phyloP scores from a whole-genome alignment of 2,888 invertebrate species.

The Tholera decimalis region DNA sequence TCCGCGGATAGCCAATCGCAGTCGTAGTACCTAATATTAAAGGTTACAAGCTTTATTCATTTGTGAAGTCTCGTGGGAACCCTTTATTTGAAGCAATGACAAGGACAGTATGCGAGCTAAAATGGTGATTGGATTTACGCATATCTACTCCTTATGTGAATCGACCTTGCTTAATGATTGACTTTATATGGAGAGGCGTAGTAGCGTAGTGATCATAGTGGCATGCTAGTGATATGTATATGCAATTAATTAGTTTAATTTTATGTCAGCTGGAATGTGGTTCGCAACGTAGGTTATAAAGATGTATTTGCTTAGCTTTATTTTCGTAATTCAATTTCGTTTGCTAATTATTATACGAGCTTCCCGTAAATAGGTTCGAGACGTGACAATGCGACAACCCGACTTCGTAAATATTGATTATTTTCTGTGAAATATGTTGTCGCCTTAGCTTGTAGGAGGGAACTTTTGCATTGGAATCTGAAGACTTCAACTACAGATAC shows the following conservation, averaged over 20 bases:
- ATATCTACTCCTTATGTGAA: constrained; percentile 35
- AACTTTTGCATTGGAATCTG: too few species aligned
- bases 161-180: constrained; percentile 44
- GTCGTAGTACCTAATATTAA: constrained; percentile 75
- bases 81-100: constrained; percentile 61
- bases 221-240: constrained; percentile 21
- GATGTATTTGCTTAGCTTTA: too few species aligned
- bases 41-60: constrained; percentile 68
- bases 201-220: constrained; percentile 33
- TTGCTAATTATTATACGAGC: too few species aligned
- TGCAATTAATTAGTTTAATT: not conserved
- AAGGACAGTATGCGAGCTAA: constrained; percentile 49
- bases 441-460: too few species aligned
- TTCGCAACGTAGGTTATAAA: too few species aligned
- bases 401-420: too few species aligned
- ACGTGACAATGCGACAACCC: too few species aligned
- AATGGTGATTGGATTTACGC: constrained; percentile 39
- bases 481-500: too few species aligned
- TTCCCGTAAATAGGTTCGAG: too few species aligned
- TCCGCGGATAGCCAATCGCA: constrained; percentile 76
- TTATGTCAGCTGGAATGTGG: not conserved
- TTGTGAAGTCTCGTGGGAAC: constrained; percentile 73
- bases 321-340: too few species aligned
- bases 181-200: constrained; percentile 28
- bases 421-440: too few species aligned